Evolutionary conservation across 1,140 invertebrate genomes (phyloP), one percentile per base, ranked within the genome.

Genomic region (Pseudomyrmex pallidus): DNA sequence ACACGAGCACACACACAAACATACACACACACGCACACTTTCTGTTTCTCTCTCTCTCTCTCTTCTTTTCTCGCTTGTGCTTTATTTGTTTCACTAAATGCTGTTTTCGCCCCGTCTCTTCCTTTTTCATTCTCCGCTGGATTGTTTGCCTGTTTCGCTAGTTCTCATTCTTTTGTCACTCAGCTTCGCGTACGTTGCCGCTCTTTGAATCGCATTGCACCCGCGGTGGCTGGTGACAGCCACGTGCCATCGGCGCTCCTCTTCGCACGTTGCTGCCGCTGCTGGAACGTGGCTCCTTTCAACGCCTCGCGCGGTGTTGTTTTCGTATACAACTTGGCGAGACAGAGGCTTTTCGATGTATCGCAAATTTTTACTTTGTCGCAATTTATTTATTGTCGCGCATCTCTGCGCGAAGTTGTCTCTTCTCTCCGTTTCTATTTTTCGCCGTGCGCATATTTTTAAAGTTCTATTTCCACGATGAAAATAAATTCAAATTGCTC

Each of bases 161-260:
- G 73, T 64, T 59, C 15, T 22, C 9, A 56, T 56, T 78, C 57
- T 73, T 78, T 67, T 70, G 52, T 78, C 64, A 70, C 20, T 54
- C 25, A 57, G 61, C 70, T 70, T 44, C 20, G 35, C 48, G 22
- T 59, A 48, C 66, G 35, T 25, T 70, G 85, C 35, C 74, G 68
- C 68, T 74, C 85, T 84, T 87, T 84, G 86, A 82, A 50, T 59
- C 44, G 52, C 25, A 67, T 66, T 82, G 63, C 84, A 74, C 68
- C 83, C 74, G 61, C 82, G 25, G 76, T 70, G 82, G 61, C 61
- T 80, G 85, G 77, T 87, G 82, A 87, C 86, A 86, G 86, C 86
- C 86, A 87, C 86, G 86, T 87, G 86, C 86, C 82, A 80, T 70
- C 74, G 68, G 67, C 85, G 82, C 54, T 59, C 62, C 82, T 74